Percentiles rank a stretch among this genome's conserved stretches.
Conservation (phyloP, 2,888 invertebrate genomes). For the Nomada flava region DNA sequence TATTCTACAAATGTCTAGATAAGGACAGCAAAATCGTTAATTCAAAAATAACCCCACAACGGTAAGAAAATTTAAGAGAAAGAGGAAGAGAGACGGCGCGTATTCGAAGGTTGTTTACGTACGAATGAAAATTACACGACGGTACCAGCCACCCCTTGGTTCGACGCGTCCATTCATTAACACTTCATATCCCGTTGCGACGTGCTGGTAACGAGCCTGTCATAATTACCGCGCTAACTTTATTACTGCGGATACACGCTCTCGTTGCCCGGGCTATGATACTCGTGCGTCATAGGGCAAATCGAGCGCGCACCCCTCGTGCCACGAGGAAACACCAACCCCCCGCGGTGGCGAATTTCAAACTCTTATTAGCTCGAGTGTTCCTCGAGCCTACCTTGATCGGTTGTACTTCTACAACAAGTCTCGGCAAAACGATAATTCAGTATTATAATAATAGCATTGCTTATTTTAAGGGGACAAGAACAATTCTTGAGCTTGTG, state of each 20-base stretch:
- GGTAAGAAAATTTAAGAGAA: neutral
- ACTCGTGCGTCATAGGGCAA: slow-evolving; percentile 71
- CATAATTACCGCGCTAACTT: slow-evolving; percentile 84
- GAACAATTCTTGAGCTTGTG: too few species aligned
- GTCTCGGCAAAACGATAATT: too few species aligned
- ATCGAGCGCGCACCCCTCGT: slow-evolving; percentile 67
- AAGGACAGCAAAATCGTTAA: too few species aligned
- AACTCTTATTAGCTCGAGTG: slow-evolving; percentile 9
- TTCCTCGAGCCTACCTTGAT: neutral
- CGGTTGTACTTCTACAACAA: too few species aligned
- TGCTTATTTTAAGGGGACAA: too few species aligned
- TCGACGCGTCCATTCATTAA: slow-evolving; percentile 83
- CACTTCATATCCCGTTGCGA: slow-evolving; percentile 83
- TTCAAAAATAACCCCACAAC: neutral
- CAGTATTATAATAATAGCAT: too few species aligned
- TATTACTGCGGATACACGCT: slow-evolving; percentile 80
- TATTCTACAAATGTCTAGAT: neutral
- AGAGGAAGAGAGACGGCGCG: slow-evolving; percentile 2
- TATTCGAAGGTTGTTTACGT: slow-evolving; percentile 68
- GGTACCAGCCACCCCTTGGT: slow-evolving; percentile 82
- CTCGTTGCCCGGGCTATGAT: slow-evolving; percentile 69
- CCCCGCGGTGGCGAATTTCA: slow-evolving; percentile 30
- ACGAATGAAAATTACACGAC: slow-evolving; percentile 76
- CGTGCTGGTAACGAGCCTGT: slow-evolving; percentile 84
- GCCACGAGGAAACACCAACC: slow-evolving; percentile 47